A percentile compares a stretch with the other conserved stretches of the same genome.
Conservation (phyloP, 2,888 invertebrate genomes). For the Brachycybe producta region DNA sequence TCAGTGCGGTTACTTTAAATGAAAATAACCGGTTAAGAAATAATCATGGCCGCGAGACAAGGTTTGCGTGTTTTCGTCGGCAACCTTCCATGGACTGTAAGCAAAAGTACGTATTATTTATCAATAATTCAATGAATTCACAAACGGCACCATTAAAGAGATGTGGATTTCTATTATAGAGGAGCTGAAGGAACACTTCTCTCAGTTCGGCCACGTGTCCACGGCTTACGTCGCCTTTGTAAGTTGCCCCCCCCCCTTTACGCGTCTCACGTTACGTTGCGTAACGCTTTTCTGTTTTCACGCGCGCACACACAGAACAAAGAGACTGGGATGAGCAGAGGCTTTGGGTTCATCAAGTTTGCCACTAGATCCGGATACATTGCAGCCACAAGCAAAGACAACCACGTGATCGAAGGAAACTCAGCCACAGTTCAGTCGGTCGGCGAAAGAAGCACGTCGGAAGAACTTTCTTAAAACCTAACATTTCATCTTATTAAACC, state of each 20-base stretch:
- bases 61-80: slow-evolving; percentile 1
- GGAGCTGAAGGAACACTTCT: slow-evolving; percentile 13
- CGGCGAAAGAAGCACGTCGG: too few relatives aligned
- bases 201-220: slow-evolving; percentile 10
- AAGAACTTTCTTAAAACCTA: too few relatives aligned
- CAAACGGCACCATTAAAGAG: neutral
- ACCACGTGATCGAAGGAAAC: slow-evolving; percentile 16
- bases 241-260: neutral
- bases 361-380: slow-evolving; percentile 8
- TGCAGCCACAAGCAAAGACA: slow-evolving; percentile 6
- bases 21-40: neutral
- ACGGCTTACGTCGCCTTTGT: slow-evolving; percentile 5
- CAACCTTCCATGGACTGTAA: slow-evolving; percentile 12
- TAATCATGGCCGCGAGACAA: neutral
- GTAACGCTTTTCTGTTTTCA: neutral
- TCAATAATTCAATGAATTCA: neutral
- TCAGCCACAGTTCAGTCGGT: too few relatives aligned
- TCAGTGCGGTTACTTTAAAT: too few relatives aligned
- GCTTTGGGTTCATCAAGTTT: slow-evolving; percentile 16
- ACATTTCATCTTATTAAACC: too few relatives aligned
- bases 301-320: slow-evolving; percentile 16
- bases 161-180: neutral
- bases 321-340: slow-evolving; percentile 17
- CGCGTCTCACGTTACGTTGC: neutral
- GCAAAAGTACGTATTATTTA: slow-evolving; percentile 8